Percentiles rank a stretch among this genome's conserved stretches.
Evolutionary conservation across 2,797 vertebrate genomes (phyloP).

Genomic region (Hephaestus fuliginosus): DNA sequence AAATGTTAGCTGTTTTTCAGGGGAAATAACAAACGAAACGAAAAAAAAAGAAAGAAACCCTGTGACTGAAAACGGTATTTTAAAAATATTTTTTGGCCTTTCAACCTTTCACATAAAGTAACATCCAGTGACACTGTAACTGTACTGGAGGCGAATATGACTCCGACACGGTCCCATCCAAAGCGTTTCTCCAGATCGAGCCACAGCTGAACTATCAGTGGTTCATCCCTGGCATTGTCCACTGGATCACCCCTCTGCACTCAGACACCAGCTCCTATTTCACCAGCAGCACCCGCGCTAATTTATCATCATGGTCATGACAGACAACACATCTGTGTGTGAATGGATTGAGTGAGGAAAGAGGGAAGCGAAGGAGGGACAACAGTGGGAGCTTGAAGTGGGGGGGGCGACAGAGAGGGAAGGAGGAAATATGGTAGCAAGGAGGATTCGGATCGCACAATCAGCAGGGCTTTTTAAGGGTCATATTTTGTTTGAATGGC

Average conservation of each 20-base stretch:
- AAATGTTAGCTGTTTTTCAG: background rate
- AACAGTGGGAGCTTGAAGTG: conserved; percentile 33
- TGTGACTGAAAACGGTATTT: conserved; percentile 2
- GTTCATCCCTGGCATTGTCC: conserved; percentile 82
- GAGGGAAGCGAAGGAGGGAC: conserved; percentile 67
- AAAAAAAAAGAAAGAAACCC: background rate
- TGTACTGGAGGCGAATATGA: conserved; percentile 40
- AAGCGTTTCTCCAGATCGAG: conserved; percentile 69
- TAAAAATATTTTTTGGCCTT: background rate
- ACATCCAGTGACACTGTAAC: conserved; percentile 32
- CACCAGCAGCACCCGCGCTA: conserved; percentile 85
- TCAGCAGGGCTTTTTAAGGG: conserved; percentile 71
- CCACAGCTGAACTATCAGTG: conserved; percentile 80
- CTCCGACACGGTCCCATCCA: conserved; percentile 55
- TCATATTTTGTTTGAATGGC: conserved; percentile 80
- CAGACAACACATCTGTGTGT: conserved; percentile 85
- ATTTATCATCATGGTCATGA: conserved; percentile 85
- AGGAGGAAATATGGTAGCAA: conserved; percentile 71
- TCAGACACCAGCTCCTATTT: conserved; percentile 83
- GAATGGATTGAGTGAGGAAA: conserved; percentile 82
- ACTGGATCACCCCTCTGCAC: conserved; percentile 75
- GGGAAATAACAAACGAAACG: background rate
- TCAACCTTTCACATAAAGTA: conserved; percentile 6
- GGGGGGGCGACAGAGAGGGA: conserved; percentile 47
- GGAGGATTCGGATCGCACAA: conserved; percentile 67